Conservation (phyloP, 2,797 vertebrate species). For the Simalia tracyae region DNA sequence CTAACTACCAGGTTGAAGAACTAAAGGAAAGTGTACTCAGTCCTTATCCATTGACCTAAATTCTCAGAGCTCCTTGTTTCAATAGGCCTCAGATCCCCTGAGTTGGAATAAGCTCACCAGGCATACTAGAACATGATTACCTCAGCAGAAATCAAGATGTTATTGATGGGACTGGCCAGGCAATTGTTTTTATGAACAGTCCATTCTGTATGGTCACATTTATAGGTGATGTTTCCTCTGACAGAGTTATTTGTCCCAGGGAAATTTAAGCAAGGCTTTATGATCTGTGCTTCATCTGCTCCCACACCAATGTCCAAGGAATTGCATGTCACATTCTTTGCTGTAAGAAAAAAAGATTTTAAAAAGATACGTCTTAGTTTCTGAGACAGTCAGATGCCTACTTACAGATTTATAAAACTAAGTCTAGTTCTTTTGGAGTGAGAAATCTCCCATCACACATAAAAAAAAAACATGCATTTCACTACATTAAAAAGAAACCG, state of each 20-base stretch:
- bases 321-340: constrained; percentile 48
- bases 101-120: background rate
- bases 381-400: background rate
- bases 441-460: background rate
- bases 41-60: background rate
- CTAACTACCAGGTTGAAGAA: background rate
- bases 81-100: background rate
- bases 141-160: constrained; percentile 62
- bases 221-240: constrained; percentile 58
- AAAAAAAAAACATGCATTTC: background rate
- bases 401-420: background rate
- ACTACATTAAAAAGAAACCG: background rate
- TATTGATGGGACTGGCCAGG: constrained; percentile 51
- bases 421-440: background rate
- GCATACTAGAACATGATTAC: constrained; percentile 44
- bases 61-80: background rate
- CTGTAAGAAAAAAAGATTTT: constrained; percentile 50
- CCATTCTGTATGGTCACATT: constrained; percentile 61
- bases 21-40: background rate
- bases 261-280: constrained; percentile 54
- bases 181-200: constrained; percentile 34
- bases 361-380: background rate
- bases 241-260: background rate
- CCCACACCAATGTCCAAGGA: constrained; percentile 55
- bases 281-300: constrained; percentile 24